Evolutionary conservation across 2,888 invertebrate genomes (phyloP), one percentile per base, ranked within the genome.

Genomic region (Microdon myrmicae): DNA sequence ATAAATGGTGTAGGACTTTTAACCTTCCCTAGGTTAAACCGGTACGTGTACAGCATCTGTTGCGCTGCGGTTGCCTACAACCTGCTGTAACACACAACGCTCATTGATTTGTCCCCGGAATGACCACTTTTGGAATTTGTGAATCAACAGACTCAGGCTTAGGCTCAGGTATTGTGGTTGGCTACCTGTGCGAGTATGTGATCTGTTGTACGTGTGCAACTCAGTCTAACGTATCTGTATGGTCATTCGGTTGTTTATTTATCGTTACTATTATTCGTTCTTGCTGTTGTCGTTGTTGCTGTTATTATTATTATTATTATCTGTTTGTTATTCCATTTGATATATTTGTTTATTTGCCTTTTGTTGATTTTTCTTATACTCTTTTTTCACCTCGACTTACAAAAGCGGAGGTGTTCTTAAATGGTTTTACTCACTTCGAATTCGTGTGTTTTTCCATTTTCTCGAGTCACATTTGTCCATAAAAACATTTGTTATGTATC

Each of bases 401-500:
- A 56, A 56, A 56, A 31, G 55, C 56, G 64, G 64, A 64, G 64
- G 64, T 64, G 64, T 64, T 64, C 41, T 53, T 64, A 56, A 56
- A 64, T 51, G 35, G 56, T 47, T 32, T 39, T 5, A 13, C 34
- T 26, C 23, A 44, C 29, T 19, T 26, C n/a, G 13, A 22, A 3
- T 25, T 29, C n/a, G 31, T 64, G 13, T 51, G 29, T 51, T 47
- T 37, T 34, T 31, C 7, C 31, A 41, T 51, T 35, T 45, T 38
- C 23, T 34, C 20, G 22, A 34, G 14, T 43, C 31, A 41, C 44
- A 23, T 34, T n/a, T 38, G 31, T 29, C 43, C 13, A 41, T 47
- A 22, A 47, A 37, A 20, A 34, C n/a, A 8, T 53, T 44, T 51
- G 28, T 44, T 23, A 8, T 45, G 3, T 29, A 29, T 41, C 19